A percentile compares a stretch with the other conserved stretches of the same genome.
phyloP scores from a whole-genome alignment of 2,113 vertebrate genomes.

The Gobiocypris rarus region DNA sequence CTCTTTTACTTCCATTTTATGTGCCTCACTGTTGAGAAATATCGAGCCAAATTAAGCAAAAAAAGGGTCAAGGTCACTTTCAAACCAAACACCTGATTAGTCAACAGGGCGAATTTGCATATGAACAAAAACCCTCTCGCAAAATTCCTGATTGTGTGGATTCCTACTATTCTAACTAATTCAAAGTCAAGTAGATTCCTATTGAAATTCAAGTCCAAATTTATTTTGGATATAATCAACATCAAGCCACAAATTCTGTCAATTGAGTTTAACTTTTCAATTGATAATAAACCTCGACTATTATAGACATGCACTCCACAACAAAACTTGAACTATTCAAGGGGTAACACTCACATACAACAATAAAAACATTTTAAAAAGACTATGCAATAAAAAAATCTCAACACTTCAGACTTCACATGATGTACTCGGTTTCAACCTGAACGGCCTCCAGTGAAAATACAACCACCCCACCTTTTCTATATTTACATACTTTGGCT shows the following conservation, averaged over 20 bases:
- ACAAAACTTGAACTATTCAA: neutral
- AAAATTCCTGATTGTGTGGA: neutral
- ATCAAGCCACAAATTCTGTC: neutral
- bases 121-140: neutral
- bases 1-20: neutral
- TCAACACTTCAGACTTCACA: neutral
- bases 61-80: neutral
- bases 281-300: neutral
- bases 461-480: neutral
- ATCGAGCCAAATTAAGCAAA: neutral
- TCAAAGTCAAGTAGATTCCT: neutral
- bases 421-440: neutral
- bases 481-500: conserved; percentile 3
- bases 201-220: neutral
- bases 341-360: neutral
- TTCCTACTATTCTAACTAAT: neutral
- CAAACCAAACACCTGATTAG: neutral
- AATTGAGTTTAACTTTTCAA: neutral
- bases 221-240: neutral
- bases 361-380: neutral
- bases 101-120: neutral
- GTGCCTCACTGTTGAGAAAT: neutral
- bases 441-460: neutral
- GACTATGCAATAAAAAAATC: neutral
- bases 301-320: neutral